Base-by-base conservation (phyloP, 2,113 vertebrate genomes). In the Atractosteus spatula region DNA sequence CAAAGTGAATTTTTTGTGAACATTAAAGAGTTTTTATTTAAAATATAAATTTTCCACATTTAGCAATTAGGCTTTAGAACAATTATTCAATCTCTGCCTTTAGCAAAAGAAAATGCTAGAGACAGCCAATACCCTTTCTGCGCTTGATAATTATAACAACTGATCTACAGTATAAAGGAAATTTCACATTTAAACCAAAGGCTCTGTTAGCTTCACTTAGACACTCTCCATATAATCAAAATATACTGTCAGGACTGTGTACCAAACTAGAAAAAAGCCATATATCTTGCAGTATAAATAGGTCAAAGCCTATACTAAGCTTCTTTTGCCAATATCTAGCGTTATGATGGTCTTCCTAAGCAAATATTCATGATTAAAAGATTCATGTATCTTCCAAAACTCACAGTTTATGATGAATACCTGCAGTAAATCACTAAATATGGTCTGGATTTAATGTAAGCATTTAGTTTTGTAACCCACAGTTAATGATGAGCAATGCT, bases 251-350 rank as follows among this genome's bases (percentile, higher is more conserved):
- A 79, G 83, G 47, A 51, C 10, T 51, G 47, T 51, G 10, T 83
- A 81, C 84, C 84, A 84, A 83, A 80, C 79, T 29, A 41, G 75
- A 75, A 82, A 81, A 82, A 79, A 75, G 66, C 77, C 85, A 86
- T 84, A 88, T 85, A 85, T 88, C 85, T 86, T 76, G 74, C 83
- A 81, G 84, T 80, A 88, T 84, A 79, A 82, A 90, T 87, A 89
- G 85, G 84, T 83, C 85, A 87, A 76, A 84, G 84, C 85, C 88
- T 88, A 88, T 88, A 76, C 84, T 70, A 75, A 2, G 41, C 81
- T 86, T 84, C 86, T 88, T 85, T 80, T 68, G 77, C 86, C 87
- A 90, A 89, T 89, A 84, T 81, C 79, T 83, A 69, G 5, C 78
- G 76, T 73, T 79, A 55, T 74, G 82, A 84, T 88, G 87, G 87